Base-by-base conservation (phyloP, 2,888 invertebrate genomes). In the Drosophila infuscata region DNA sequence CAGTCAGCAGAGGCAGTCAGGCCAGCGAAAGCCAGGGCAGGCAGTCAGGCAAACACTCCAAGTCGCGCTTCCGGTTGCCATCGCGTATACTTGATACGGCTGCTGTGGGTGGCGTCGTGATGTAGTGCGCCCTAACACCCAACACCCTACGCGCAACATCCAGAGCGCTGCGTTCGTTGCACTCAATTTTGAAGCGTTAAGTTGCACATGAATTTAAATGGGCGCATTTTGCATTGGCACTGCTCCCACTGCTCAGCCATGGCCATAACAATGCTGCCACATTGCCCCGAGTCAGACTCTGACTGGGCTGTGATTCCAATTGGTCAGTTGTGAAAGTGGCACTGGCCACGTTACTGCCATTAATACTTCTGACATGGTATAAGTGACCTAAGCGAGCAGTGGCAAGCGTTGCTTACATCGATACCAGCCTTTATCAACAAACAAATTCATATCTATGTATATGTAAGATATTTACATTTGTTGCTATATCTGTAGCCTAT, bases 201-300 rank as follows among this genome's bases (percentile, higher is more conserved):
- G 90, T 87, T 87, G 89, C 84, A 90, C 87, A 87, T 87, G 90
- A 90, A 87, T 87, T 87, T 88, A 90, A 90, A 90, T 83, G 87
- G 67, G 60, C 60, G 57, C 54, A 54, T 59, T 66, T 56, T 62
- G 30, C 51, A 38, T 30, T 52, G 38, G 17, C 64, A 17, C 58
- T 46, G 48, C 9, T 54, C 38, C 48, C 67, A 29, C 33, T 57
- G 38, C 33, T 35, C 41, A 17, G 20, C 64, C 53, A 46, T 30
- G 64, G 36, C 32, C 56, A 67, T 67, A 80, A 83, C 71, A 85
- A 77, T 77, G 66, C 59, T 48, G 59, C 59, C 30, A 29, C 56
- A 29, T 49, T 60, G 56, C 72, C 36, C 35, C 41, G 32, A 53
- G 35, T n/a, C 38, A 3, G 25, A 29, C 35, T 30, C 41, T 15